Base-by-base conservation (phyloP, 2,888 invertebrate species). In the Pyrrhosoma nymphula region DNA sequence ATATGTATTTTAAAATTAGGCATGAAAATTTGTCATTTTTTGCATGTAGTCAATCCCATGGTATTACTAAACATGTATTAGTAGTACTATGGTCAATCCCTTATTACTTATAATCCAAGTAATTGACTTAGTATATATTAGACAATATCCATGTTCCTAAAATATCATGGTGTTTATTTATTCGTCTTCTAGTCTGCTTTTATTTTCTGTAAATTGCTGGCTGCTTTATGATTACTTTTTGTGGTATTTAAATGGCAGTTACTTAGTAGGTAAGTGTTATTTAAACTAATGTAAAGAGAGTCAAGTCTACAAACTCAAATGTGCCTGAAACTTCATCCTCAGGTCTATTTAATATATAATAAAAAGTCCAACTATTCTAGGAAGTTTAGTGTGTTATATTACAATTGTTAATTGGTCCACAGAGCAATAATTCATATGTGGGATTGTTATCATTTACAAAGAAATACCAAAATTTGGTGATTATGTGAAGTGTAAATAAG, bases 241-340 rank as follows among this genome's bases (percentile, higher is more conserved):
- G 26, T 89, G 35, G 35, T 14, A 82, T 82, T 35, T 10, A 23
- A 26, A 26, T 89, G 55, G 89, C 23, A 91, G 30, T 56, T 60
- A 91, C 60, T 56, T 60, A 35, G 0, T 63, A 60, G 35, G 26
- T 60, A 63, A 39, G 23, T 60, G 55, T 75, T 93, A 39, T 69
- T 39, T 75, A 93, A 75, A 18, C 26, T 26, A 91, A 55, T 39
- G 35, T 63, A n/a, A 47, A 39, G 26, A 23, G 60, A 60, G 55
- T 55, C n/a, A 75, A 20, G 63, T 75, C 69, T n/a, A 69, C 23
- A 18, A 69, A 47, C 93, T 69, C 47, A 60, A 63, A 47, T 93
- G 89, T 93, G 93, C 93, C 75, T 93, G 63, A 93, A 93, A 69
- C 69, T 93, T 93, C 75, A 69, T 69, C 69, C 93, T 93, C 69